Evolutionary conservation across 1,140 invertebrate species (phyloP).

Genomic region (Nilaparvata lugens): DNA sequence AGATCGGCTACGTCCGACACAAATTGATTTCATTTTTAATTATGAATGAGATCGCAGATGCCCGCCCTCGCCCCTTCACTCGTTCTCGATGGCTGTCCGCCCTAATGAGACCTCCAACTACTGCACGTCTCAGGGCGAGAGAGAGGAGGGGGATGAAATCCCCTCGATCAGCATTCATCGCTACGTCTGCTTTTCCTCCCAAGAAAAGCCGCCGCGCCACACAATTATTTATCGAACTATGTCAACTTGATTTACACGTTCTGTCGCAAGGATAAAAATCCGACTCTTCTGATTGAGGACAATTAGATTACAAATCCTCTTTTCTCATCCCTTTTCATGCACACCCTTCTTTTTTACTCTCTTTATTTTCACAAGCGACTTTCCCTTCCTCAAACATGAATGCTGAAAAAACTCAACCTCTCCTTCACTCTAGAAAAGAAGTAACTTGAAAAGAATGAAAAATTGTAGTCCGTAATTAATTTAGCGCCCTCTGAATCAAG

Average conservation of each 20-base stretch:
- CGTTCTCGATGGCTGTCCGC: background rate
- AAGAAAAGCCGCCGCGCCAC: background rate
- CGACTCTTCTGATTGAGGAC: slow-evolving; percentile 17
- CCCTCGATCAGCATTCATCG: background rate
- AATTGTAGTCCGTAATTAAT: too few species aligned
- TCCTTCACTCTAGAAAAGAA: too few species aligned
- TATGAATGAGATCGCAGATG: slow-evolving; percentile 10
- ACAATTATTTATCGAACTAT: slow-evolving; percentile 5
- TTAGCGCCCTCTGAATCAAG: too few species aligned
- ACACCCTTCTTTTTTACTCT: background rate
- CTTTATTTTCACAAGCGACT: background rate
- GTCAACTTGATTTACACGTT: slow-evolving; percentile 10
- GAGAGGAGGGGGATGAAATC: background rate
- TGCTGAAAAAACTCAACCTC: too few species aligned
- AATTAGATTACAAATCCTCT: slow-evolving; percentile 18
- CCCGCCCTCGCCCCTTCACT: too few species aligned
- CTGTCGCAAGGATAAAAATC: slow-evolving; percentile 10
- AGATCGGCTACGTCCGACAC: slow-evolving; percentile 6
- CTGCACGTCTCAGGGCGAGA: background rate
- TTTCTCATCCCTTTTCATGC: background rate
- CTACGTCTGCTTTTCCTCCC: background rate
- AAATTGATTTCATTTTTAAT: slow-evolving; percentile 24
- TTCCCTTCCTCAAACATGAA: too few species aligned
- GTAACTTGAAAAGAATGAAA: too few species aligned
- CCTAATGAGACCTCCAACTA: slow-evolving; percentile 6